Conservation (phyloP, 1,140 invertebrate species). For the Samia ricini region DNA sequence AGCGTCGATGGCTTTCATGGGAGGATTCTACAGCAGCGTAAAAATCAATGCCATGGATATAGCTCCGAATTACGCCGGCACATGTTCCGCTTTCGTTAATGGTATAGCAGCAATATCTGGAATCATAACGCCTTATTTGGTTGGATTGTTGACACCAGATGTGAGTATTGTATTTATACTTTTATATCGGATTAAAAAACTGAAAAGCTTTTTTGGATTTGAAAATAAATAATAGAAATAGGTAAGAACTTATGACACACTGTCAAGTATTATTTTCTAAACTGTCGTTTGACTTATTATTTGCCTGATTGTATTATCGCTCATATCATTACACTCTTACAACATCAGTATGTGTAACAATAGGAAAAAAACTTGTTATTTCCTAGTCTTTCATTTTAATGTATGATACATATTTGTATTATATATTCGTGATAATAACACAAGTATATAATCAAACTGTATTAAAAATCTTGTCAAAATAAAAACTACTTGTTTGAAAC, state of each 20-base stretch:
- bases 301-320: too few relatives aligned
- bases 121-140: conserved; percentile 85
- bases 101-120: conserved; percentile 89
- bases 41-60: conserved; percentile 91
- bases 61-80: conserved; percentile 90
- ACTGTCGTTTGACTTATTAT: too few relatives aligned
- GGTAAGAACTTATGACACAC: neutral
- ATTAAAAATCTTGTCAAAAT: too few relatives aligned
- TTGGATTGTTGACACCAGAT: conserved; percentile 85
- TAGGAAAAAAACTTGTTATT: too few relatives aligned
- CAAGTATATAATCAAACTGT: too few relatives aligned
- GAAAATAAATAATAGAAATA: neutral
- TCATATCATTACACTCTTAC: too few relatives aligned
- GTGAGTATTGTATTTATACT: conserved; percentile 67
- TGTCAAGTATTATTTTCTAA: too few relatives aligned
- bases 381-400: too few relatives aligned
- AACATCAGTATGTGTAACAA: too few relatives aligned
- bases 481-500: too few relatives aligned
- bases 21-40: conserved; percentile 85
- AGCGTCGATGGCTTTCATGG: conserved; percentile 86
- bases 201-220: neutral
- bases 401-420: too few relatives aligned
- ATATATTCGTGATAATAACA: too few relatives aligned
- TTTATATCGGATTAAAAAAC: neutral
- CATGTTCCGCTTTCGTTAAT: conserved; percentile 90